Evolutionary conservation across 2,113 vertebrate genomes (phyloP).

Genomic region (Neolamprologus falcicula): DNA sequence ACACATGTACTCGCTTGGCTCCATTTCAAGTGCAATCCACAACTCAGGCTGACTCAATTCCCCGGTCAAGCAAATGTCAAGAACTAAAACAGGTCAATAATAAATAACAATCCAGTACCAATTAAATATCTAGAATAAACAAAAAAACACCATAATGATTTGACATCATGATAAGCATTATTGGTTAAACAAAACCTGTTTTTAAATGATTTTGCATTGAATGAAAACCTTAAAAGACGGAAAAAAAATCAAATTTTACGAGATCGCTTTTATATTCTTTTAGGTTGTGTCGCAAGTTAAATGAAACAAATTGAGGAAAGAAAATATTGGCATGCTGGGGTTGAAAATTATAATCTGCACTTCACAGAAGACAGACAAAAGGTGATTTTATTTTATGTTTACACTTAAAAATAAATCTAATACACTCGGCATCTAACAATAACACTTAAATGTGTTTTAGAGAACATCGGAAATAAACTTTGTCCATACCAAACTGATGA

Average conservation of each 20-base stretch:
- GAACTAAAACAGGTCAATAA: background rate
- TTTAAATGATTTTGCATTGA: background rate
- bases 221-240: background rate
- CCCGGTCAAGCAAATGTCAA: background rate
- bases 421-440: background rate
- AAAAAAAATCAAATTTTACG: accelerated
- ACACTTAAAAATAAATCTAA: background rate
- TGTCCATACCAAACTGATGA: background rate
- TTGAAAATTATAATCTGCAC: background rate
- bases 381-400: background rate
- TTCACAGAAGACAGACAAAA: background rate
- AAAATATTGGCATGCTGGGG: background rate
- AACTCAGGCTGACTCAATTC: background rate
- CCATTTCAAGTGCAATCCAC: background rate
- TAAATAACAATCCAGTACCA: background rate
- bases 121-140: background rate
- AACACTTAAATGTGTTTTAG: background rate
- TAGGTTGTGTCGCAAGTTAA: background rate
- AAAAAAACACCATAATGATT: background rate
- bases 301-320: background rate
- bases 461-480: background rate
- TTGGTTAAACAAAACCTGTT: background rate
- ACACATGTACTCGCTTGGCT: background rate
- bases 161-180: background rate
- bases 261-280: accelerated